Base-by-base conservation (phyloP, 2,888 invertebrate genomes). In the Petrolisthes manimaculis region DNA sequence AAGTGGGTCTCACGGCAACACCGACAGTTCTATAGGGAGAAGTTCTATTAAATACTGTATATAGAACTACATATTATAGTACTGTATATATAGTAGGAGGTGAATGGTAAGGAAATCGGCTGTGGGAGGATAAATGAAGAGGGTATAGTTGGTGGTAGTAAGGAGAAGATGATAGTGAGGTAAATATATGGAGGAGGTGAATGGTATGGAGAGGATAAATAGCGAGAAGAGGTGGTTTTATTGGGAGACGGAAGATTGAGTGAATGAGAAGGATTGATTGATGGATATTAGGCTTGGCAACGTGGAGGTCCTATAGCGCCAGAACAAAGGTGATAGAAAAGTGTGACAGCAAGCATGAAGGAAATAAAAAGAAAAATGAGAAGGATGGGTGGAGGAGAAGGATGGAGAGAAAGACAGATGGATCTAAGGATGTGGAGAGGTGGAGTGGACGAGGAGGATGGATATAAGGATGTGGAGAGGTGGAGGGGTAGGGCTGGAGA, bases 1-100 rank as follows among this genome's bases (percentile, higher is more conserved):
- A 98, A 94, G 92, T 95, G 96, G 92, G 96, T 96, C 93, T 98
- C 98, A 87, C 97, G 95, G 92, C 97, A 98, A 93, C 98, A 98
- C 92, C 96, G 97, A 93, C 98, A 98, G 94, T 97, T 97, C 97
- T 97, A 93, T 4, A 78, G 24, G 55, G 56, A 37, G 55, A 56
- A 37, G 55, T 37, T 37, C 37, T 37, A 37, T 37, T 37, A 37
- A 37, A 2, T 37, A 37, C 37, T 37, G 37, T 37, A 37, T 37
- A 78, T 12, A 53, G 78, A 3, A 14, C 1, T 9, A 2, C 1
- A 53, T 53, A 12, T 37, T 53, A 12, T 37, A 37, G 37, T 37
- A 37, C 37, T 37, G 37, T 37, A 37, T 37, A 37, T 37, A 37
- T 37, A 37, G 37, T 0, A 37, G 2, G 37, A 37, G 37, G 37